Percentiles rank a stretch among this genome's conserved stretches.
Evolutionary conservation across 2,888 invertebrate species (phyloP).

Genomic region (Eubasilissa splendida): DNA sequence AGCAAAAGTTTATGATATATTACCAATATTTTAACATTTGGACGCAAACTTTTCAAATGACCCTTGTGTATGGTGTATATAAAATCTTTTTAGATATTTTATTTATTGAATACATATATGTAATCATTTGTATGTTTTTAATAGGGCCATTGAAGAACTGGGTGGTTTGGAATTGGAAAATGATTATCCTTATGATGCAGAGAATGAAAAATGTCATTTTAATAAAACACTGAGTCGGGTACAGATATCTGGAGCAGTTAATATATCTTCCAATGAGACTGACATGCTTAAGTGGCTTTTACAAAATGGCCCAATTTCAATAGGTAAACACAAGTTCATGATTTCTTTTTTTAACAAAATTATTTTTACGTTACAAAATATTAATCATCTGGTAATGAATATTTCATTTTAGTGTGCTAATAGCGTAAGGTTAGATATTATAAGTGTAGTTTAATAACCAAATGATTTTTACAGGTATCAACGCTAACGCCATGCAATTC

Average conservation of each 20-base stretch:
- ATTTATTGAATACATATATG: too few relatives aligned
- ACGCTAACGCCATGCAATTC: slow-evolving; percentile 97
- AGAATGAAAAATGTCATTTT: slow-evolving; percentile 85
- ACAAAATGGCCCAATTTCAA: slow-evolving; percentile 92
- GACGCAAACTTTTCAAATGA: not conserved
- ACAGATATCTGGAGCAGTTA: slow-evolving; percentile 84
- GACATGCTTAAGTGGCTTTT: slow-evolving; percentile 94
- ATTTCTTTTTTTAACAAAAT: not conserved
- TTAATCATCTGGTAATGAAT: too few relatives aligned
- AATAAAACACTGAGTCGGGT: slow-evolving; percentile 77
- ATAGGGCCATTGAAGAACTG: slow-evolving; percentile 85
- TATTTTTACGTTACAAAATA: too few relatives aligned
- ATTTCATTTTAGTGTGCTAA: too few relatives aligned
- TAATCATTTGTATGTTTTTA: too few relatives aligned
- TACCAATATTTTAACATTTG: not conserved
- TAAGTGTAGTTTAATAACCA: too few relatives aligned
- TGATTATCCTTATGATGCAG: slow-evolving; percentile 94
- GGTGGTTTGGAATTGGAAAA: slow-evolving; percentile 92
- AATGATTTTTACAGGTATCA: slow-evolving; percentile 74
- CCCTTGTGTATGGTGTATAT: too few relatives aligned
- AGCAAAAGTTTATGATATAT: too few relatives aligned
- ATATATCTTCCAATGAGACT: slow-evolving; percentile 89
- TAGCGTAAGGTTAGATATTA: too few relatives aligned
- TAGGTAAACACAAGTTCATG: slow-evolving; percentile 72
- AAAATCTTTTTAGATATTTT: too few relatives aligned